phyloP scores from a whole-genome alignment of 2,888 invertebrate species.

The Eristalis tenax region DNA sequence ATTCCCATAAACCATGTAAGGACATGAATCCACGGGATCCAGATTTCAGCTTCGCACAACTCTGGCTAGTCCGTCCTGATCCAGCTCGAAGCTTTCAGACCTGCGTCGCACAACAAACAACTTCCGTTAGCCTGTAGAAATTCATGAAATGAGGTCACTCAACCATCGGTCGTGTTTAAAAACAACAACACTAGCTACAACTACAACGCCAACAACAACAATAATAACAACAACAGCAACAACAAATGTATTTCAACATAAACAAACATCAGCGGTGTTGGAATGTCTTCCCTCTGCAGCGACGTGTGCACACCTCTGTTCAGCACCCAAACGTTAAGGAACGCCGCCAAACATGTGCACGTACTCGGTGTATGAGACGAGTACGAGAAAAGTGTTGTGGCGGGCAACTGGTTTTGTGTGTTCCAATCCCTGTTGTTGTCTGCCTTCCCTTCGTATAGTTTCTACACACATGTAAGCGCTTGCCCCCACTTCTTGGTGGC shows the following conservation, averaged over 20 bases:
- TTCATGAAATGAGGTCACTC: conserved; percentile 60
- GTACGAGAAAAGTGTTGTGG: conserved; percentile 43
- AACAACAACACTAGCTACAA: conserved; percentile 21
- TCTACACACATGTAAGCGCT: conserved; percentile 21
- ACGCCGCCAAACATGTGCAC: conserved; percentile 9
- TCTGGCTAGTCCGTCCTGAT: not conserved
- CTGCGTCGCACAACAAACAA: not conserved
- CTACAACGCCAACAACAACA: conserved; percentile 24
- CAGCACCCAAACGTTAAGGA: not conserved
- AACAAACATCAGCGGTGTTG: conserved; percentile 43
- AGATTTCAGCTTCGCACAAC: not conserved
- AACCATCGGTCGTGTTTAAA: conserved; percentile 37
- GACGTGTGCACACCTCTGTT: conserved; percentile 33
- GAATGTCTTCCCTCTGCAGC: conserved; percentile 43
- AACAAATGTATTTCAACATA: conserved; percentile 16
- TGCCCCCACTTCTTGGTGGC: conserved; percentile 13
- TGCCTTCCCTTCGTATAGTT: conserved; percentile 31
- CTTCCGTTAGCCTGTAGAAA: not conserved
- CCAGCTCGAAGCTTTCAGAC: not conserved
- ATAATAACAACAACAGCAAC: conserved; percentile 19
- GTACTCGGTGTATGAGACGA: conserved; percentile 1
- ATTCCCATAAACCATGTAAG: not conserved
- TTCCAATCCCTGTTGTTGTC: conserved; percentile 5
- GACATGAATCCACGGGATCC: not conserved
- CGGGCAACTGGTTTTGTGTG: conserved; percentile 64